Conservation (phyloP, 2,797 vertebrate species). For the Molossus alvarezi region DNA sequence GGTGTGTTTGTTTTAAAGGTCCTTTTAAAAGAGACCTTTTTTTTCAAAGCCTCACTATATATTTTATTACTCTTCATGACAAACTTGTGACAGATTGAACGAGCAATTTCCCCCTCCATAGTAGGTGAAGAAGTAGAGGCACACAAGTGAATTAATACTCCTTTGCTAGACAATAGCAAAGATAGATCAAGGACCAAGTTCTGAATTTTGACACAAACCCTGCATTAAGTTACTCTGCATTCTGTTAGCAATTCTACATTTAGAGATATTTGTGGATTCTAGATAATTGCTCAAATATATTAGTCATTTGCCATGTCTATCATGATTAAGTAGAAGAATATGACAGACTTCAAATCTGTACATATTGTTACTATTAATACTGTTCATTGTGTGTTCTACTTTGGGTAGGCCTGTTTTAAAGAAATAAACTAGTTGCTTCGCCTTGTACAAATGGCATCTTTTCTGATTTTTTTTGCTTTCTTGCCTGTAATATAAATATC, state of each 20-base stretch:
- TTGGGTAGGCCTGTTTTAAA: neutral
- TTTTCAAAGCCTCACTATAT: neutral
- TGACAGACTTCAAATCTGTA: neutral
- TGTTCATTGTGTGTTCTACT: neutral
- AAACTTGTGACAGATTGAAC: neutral
- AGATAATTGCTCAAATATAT: neutral
- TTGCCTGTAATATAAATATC: neutral
- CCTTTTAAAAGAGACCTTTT: neutral
- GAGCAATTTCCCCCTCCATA: neutral
- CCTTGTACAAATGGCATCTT: neutral
- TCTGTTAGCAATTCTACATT: neutral
- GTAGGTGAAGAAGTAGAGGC: constrained; percentile 5
- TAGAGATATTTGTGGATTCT: constrained; percentile 37
- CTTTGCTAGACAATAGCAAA: neutral
- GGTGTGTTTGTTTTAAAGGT: neutral
- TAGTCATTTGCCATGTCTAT: neutral
- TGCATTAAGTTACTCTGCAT: neutral
- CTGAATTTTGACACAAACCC: constrained; percentile 8
- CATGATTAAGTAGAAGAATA: neutral
- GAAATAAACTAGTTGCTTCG: neutral
- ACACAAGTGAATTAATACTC: neutral
- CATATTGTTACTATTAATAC: neutral
- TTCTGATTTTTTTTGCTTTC: constrained; percentile 9
- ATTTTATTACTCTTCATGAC: constrained; percentile 37
- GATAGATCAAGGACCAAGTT: neutral